Percentiles rank a stretch among this genome's conserved stretches.
Evolutionary conservation across 2,888 invertebrate species (phyloP).

Genomic region (Timandra comae): DNA sequence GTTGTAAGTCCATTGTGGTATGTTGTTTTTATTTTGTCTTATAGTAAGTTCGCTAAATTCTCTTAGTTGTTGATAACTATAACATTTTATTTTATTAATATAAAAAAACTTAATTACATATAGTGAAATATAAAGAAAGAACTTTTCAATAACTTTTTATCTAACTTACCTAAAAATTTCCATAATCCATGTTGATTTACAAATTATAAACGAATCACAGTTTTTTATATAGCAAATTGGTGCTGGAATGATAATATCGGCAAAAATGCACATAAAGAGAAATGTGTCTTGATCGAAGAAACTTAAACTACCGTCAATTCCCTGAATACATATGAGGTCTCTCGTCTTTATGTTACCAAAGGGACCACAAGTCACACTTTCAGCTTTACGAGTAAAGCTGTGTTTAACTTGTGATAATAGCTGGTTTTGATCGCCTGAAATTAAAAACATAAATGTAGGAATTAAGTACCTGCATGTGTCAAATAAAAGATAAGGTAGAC

Average conservation of each 20-base stretch:
- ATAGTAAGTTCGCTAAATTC: conserved; percentile 80
- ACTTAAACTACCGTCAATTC: conserved; percentile 90
- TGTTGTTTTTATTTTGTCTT: conserved; percentile 77
- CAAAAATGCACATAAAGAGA: conserved; percentile 87
- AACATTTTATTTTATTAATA: conserved; percentile 16
- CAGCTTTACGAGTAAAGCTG: conserved; percentile 84
- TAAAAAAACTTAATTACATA: conserved; percentile 5
- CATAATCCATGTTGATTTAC: conserved; percentile 87
- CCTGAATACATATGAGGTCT: conserved; percentile 94
- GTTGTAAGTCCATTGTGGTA: conserved; percentile 88
- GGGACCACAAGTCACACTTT: conserved; percentile 86
- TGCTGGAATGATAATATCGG: conserved; percentile 88
- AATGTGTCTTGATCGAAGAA: conserved; percentile 96
- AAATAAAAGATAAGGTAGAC: no score
- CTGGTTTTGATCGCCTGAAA: conserved; percentile 81
- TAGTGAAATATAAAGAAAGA: no score
- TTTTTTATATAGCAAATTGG: conserved; percentile 88
- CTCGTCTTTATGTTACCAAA: conserved; percentile 90
- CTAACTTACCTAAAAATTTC: conserved; percentile 87
- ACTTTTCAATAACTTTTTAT: no score
- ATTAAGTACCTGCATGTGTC: no score
- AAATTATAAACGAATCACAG: conserved; percentile 90
- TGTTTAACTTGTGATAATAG: conserved; percentile 88
- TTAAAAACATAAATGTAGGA: background rate
- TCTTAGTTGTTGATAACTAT: conserved; percentile 86